Base-by-base conservation (phyloP, 2,888 invertebrate species). In the Synergus umbraculus region DNA sequence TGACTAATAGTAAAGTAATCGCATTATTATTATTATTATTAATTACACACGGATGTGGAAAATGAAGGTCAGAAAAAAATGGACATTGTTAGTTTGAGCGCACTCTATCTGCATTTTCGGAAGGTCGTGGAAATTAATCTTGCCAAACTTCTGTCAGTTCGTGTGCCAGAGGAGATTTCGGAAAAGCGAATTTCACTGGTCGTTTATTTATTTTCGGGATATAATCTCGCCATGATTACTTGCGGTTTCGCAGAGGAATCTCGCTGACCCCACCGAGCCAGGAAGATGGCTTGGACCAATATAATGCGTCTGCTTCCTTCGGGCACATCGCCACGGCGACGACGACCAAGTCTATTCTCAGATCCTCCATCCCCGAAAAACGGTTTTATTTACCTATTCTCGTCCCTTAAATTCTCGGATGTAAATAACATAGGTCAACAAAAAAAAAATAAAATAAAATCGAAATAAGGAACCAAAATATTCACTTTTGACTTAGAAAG, bases 121-220 rank as follows among this genome's bases (percentile, higher is more conserved):
- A 49, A 49, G 69, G 13, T 37, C 49, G 15, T 54, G 37, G 29
- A 69, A 69, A 49, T 69, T 9, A 29, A 9, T 29, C 29, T 79
- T 81, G 81, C 79, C 81, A 81, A 79, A 44, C 76, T 29, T 76
- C 69, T 79, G 80, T 80, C 77, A 73, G 54, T 78, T 58, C 18
- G 12, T 10, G 22, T 81, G 83, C 81, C 76, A 80, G 73, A 63
- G 79, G 64, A 77, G 67, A 76, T 83, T 83, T 82, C 79, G 76
- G 80, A 85, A 82, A 82, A 73, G 79, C 79, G 78, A 85, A 86
- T 83, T 86, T 84, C 80, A 82, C 79, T 64, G 78, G 77, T 80
- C 80, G 78, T 82, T 83, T 83, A 79, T 83, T 82, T 83, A 82
- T 78, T 79, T 73, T 76, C 76, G 66, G 13, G 54, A 54, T 73